Conservation (phyloP, 2,888 invertebrate genomes). For the Aricia artaxerxes region DNA sequence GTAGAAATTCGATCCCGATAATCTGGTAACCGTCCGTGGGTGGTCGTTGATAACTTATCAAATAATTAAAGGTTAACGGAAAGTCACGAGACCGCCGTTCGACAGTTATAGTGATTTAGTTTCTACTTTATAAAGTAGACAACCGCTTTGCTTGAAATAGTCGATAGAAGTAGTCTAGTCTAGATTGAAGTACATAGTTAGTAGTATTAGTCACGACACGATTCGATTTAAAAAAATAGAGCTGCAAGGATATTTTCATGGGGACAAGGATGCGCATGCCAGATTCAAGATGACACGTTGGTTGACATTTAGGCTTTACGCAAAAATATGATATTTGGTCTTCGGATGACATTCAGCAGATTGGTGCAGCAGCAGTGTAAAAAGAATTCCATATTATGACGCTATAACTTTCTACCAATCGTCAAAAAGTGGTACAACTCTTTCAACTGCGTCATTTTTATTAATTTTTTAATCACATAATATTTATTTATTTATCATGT, state of each 20-base stretch:
- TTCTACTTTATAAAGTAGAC: slow-evolving; percentile 14
- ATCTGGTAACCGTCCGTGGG: slow-evolving; percentile 16
- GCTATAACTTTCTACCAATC: too few species aligned
- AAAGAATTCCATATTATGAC: too few species aligned
- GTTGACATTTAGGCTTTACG: too few species aligned
- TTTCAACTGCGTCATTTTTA: too few species aligned
- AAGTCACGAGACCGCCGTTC: slow-evolving; percentile 26
- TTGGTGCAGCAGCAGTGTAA: too few species aligned
- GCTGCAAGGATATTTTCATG: not conserved
- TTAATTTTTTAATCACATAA: too few species aligned
- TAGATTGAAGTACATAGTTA: too few species aligned
- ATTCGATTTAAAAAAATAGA: not conserved
- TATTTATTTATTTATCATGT: too few species aligned
- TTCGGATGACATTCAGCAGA: too few species aligned
- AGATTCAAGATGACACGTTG: too few species aligned
- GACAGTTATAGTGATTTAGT: slow-evolving; percentile 28
- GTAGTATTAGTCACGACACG: slow-evolving; percentile 3
- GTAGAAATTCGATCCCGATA: slow-evolving; percentile 9
- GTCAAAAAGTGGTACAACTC: too few species aligned
- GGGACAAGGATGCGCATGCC: not conserved
- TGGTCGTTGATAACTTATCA: slow-evolving; percentile 32
- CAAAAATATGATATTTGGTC: too few species aligned
- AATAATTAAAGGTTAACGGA: slow-evolving; percentile 32
- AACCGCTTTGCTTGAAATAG: not conserved
- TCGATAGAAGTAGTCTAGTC: not conserved